Percentiles rank a stretch among this genome's conserved stretches.
Conservation (phyloP, 2,113 vertebrate genomes). For the Capreolus pygargus region DNA sequence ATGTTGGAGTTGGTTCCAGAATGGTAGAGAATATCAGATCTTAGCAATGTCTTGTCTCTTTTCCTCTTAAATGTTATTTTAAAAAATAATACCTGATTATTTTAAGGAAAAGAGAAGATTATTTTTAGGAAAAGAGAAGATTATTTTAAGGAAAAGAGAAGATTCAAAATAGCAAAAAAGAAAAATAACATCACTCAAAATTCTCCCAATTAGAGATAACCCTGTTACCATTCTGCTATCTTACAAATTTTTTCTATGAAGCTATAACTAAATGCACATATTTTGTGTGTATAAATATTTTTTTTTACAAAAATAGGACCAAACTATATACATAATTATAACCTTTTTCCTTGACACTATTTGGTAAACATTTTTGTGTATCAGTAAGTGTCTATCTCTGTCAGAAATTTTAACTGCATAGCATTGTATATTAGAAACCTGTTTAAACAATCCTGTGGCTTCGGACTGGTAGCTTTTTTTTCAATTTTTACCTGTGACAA, state of each 20-base stretch:
- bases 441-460: background rate
- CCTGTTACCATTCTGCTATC: background rate
- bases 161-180: background rate
- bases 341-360: background rate
- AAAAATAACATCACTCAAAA: background rate
- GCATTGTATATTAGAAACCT: background rate
- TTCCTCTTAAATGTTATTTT: background rate
- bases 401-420: background rate
- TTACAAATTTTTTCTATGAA: background rate
- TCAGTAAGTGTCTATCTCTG: background rate
- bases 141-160: background rate
- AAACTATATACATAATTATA: background rate
- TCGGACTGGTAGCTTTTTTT: background rate
- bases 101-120: background rate
- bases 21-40: background rate
- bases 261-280: background rate
- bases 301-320: slow-evolving; percentile 3
- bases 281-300: background rate
- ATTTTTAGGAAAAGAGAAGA: background rate
- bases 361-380: slow-evolving; percentile 11
- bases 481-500: background rate
- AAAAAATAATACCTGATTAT: background rate
- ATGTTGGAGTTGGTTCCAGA: background rate
- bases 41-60: background rate
- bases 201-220: background rate